Conservation (phyloP, 2,113 vertebrate genomes). For the Murina feae region DNA sequence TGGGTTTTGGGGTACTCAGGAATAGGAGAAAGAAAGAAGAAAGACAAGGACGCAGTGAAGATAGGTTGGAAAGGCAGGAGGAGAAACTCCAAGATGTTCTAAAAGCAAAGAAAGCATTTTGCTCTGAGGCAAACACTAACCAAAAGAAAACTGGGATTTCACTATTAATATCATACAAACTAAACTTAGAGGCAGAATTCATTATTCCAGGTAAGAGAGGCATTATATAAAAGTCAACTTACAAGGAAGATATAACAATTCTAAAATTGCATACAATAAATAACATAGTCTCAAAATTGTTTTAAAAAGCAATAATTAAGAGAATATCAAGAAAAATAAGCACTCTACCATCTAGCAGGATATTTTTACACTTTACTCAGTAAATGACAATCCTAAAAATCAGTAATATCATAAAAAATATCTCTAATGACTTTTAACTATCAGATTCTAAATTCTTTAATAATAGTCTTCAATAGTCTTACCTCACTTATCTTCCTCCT, state of each 20-base stretch:
- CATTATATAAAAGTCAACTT: neutral
- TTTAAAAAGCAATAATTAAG: neutral
- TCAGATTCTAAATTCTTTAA: neutral
- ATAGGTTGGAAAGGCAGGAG: neutral
- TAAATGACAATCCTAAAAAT: neutral
- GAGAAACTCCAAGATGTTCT: neutral
- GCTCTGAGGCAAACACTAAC: neutral
- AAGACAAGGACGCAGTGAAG: neutral
- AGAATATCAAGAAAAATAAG: neutral
- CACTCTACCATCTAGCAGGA: neutral
- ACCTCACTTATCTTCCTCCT: neutral
- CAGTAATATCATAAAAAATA: neutral
- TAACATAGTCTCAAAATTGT: neutral
- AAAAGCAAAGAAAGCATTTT: neutral
- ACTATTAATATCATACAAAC: neutral
- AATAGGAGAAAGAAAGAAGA: neutral
- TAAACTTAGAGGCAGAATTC: neutral
- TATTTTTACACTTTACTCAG: neutral
- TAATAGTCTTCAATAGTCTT: neutral
- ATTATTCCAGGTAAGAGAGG: conserved; percentile 13
- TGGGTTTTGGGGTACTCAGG: neutral
- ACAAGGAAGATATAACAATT: neutral
- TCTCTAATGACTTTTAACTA: neutral
- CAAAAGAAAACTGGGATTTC: neutral
- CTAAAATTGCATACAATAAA: neutral